Base-by-base conservation (phyloP, 2,113 vertebrate genomes). In the Oreochromis tanganicae region DNA sequence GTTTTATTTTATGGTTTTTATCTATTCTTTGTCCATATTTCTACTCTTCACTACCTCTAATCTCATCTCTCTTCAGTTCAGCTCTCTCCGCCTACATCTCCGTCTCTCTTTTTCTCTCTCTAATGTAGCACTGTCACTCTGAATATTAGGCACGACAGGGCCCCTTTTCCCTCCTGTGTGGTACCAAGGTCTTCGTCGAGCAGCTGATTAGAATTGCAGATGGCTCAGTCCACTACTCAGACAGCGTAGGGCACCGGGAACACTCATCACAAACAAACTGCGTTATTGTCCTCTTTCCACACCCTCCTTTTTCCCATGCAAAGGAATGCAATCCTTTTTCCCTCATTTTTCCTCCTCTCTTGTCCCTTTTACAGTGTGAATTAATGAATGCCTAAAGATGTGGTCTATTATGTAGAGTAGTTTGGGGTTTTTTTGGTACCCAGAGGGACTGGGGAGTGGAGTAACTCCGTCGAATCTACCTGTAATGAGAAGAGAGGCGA, bases 191-290 rank as follows among this genome's bases (percentile, higher is more conserved):
- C 85, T 92, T 93, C 66, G 19, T 90, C 89, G 87, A 82, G 85
- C 89, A 85, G 87, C 92, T 91, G 81, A 95, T 95, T 95, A 92
- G 94, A 93, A 91, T 95, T 95, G 91, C 85, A 95, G 91, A 95
- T 95, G 52, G 66, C 13, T 82, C 24, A 19, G 85, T 71, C 90
- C 27, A 6, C 46, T 10, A 55, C 81, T 91, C 86, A 57, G 89
- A 90, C 82, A 85, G 88, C 71, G 9, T 87, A 82, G 85, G 32
- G 84, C 81, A 36, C 55, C 41, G 0, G 52, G 86, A 89, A 91
- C 83, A 63, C 83, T 88, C 89, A 55, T 71, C 88, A 86, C 85
- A 87, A 89, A 91, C 91, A 83, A 68, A 90, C 88, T 38, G 81
- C 90, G 83, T 88, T 91, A 84, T 92, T 92, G 86, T 92, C 85